Conservation (phyloP, 2,113 vertebrate species). For the Engystomops pustulosus region DNA sequence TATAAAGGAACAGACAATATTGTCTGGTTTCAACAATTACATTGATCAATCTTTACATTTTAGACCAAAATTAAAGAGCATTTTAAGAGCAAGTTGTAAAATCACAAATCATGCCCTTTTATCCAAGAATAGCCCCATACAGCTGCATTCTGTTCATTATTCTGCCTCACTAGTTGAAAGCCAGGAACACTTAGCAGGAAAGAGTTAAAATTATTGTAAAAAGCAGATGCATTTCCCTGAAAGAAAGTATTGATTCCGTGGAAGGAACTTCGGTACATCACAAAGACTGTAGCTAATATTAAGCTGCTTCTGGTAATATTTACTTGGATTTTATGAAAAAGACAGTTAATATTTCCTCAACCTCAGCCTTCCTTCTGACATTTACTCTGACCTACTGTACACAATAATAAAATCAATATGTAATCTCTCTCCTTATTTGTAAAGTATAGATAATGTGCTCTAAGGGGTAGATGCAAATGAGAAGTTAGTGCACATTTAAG, state of each 20-base stretch:
- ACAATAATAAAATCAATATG: constrained; percentile 53
- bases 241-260: constrained; percentile 46
- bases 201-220: constrained; percentile 23
- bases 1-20: too few relatives aligned
- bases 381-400: constrained; percentile 32
- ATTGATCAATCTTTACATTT: too few relatives aligned
- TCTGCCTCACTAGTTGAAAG: too few relatives aligned
- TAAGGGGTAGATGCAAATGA: not conserved
- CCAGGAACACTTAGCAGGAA: not conserved
- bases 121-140: too few relatives aligned
- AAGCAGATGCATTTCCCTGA: constrained; percentile 19
- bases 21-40: too few relatives aligned
- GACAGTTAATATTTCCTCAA: constrained; percentile 51
- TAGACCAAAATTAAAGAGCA: too few relatives aligned
- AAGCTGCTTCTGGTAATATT: constrained; percentile 52
- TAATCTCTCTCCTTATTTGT: constrained; percentile 34
- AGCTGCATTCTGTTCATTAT: too few relatives aligned
- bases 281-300: constrained; percentile 44
- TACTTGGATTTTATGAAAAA: constrained; percentile 44
- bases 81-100: too few relatives aligned
- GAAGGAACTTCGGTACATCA: constrained; percentile 27
- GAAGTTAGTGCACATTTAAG: not conserved
- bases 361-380: constrained; percentile 31
- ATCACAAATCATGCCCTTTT: too few relatives aligned
- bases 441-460: constrained; percentile 42